Evolutionary conservation across 2,888 invertebrate species (phyloP).

Genomic region (Achlya flavicornis): DNA sequence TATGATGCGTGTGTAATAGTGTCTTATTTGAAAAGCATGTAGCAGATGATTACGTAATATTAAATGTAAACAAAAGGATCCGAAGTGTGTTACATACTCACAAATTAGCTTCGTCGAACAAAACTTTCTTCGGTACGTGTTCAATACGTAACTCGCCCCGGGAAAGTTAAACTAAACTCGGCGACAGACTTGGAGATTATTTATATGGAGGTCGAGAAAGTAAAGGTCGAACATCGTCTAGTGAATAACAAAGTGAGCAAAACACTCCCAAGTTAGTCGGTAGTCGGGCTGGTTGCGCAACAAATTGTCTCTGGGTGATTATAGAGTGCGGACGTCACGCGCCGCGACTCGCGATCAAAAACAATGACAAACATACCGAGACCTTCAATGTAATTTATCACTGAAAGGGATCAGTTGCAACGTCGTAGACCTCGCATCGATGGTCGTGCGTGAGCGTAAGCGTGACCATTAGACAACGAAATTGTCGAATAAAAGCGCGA

Average conservation of each 20-base stretch:
- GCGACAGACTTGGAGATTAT: constrained; percentile 47
- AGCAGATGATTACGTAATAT: not conserved
- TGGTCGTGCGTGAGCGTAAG: constrained; percentile 50
- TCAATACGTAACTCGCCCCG: constrained; percentile 38
- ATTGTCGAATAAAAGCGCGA: constrained; percentile 65
- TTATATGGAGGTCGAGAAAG: constrained; percentile 73
- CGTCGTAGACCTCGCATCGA: constrained; percentile 43
- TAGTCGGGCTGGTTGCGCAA: constrained; percentile 69
- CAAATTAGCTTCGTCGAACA: constrained; percentile 19
- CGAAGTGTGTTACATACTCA: constrained; percentile 21
- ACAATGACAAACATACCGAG: constrained; percentile 49
- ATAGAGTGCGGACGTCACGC: constrained; percentile 68
- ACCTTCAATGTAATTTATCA: constrained; percentile 28
- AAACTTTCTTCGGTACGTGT: constrained; percentile 22
- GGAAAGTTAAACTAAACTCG: constrained; percentile 53
- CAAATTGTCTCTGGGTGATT: constrained; percentile 60
- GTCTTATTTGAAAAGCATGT: not conserved
- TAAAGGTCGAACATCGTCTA: constrained; percentile 61
- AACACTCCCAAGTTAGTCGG: constrained; percentile 53
- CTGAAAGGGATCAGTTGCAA: not conserved
- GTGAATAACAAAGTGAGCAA: constrained; percentile 60
- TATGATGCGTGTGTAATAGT: not conserved
- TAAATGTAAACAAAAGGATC: not conserved
- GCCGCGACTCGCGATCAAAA: constrained; percentile 52
- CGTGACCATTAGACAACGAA: constrained; percentile 56